A percentile compares a stretch with the other conserved stretches of the same genome.
phyloP scores from a whole-genome alignment of 2,888 invertebrate species.

The Epiperipatus broadwayi region DNA sequence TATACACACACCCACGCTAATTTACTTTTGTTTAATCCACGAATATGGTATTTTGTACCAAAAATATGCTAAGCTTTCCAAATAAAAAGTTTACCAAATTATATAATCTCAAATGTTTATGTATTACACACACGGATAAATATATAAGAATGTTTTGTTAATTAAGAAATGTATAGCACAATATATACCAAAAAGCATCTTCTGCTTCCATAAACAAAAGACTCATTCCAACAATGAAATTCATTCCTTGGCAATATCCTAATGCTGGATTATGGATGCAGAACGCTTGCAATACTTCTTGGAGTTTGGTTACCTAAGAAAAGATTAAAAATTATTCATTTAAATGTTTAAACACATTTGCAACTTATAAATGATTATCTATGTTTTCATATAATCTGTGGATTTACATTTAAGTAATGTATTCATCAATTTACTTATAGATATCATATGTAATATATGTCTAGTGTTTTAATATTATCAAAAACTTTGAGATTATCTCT shows the following conservation, averaged over 20 bases:
- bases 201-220: conserved; percentile 34
- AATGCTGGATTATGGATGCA: conserved; percentile 34
- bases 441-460: no score
- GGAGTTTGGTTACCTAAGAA: conserved; percentile 31
- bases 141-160: not conserved
- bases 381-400: not conserved
- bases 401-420: not conserved
- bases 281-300: conserved; percentile 34
- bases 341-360: conserved; percentile 5
- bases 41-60: not conserved
- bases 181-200: conserved; percentile 34
- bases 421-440: no score
- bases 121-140: no score
- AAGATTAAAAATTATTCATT: conserved; percentile 1
- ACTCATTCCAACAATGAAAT: conserved; percentile 34
- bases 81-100: not conserved
- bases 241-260: conserved; percentile 38
- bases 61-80: not conserved
- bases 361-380: conserved; percentile 8
- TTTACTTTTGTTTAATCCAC: no score
- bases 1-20: no score
- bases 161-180: not conserved
- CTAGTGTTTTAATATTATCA: no score
- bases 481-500: no score
- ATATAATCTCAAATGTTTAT: not conserved